Conservation (phyloP, 2,797 vertebrate species). For the Bovichtus diacanthus region DNA sequence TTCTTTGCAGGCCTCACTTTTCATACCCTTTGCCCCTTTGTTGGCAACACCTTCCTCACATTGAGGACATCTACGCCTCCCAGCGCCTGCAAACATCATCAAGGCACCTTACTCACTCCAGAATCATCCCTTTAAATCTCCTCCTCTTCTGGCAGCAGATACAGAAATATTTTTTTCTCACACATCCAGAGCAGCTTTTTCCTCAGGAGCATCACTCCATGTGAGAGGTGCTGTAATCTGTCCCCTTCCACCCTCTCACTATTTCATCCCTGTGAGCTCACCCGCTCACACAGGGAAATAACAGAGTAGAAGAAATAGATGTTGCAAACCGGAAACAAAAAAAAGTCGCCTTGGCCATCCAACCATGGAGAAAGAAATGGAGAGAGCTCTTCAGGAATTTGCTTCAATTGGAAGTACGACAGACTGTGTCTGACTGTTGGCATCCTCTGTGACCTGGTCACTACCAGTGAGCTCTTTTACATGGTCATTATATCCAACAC, state of each 20-base stretch:
- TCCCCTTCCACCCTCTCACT: not conserved
- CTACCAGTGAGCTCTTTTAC: not conserved
- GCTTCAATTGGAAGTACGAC: too few species aligned
- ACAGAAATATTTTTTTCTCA: slow-evolving; percentile 1
- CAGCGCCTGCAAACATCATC: not conserved
- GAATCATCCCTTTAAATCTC: slow-evolving; percentile 8
- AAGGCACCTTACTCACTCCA: not conserved
- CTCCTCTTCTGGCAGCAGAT: not conserved
- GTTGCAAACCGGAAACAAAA: too few species aligned
- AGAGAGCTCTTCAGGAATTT: too few species aligned
- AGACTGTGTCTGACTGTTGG: too few species aligned
- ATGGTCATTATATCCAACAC: not conserved
- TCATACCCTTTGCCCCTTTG: too few species aligned
- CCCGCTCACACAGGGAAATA: too few species aligned
- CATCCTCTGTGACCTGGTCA: not conserved
- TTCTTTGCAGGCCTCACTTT: too few species aligned
- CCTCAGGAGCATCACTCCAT: slow-evolving; percentile 2
- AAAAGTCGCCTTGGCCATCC: too few species aligned
- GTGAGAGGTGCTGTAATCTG: not conserved
- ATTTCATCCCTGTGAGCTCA: not conserved
- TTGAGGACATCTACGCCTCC: not conserved
- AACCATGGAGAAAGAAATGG: too few species aligned
- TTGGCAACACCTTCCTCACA: not conserved
- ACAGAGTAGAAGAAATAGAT: too few species aligned
- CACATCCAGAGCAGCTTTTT: not conserved